Base-by-base conservation (phyloP, 2,888 invertebrate species). In the Cenopis cana region DNA sequence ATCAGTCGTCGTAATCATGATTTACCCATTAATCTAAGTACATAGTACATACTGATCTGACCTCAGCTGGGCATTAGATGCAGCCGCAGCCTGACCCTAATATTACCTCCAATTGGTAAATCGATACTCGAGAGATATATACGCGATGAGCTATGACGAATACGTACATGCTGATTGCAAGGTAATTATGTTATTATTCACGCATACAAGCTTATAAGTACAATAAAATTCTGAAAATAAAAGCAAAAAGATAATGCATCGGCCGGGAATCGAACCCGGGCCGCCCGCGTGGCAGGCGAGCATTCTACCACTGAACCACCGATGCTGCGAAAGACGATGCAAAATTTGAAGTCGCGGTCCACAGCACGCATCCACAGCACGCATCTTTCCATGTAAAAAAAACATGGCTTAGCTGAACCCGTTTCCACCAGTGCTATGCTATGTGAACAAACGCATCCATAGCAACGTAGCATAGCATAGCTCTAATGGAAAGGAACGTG, bases 231-330 rank as follows among this genome's bases (percentile, higher is more conserved):
- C n/a, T n/a, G n/a, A 10, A 1, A 24, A 46, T 64, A 46, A 71
- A 56, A 54, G 76, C 54, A 72, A 70, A 76, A 74, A 73, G 9
- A 46, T 24, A 9, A 0, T 78, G 77, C 78, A 79, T 81, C 81
- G 79, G 78, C 77, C 77, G 77, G 77, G 78, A 79, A 81, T 79
- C 73, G 90, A 90, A 91, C 90, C 90, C 90, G 91, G 90, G 89
- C 87, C 90, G 90, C 90, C 91, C 90, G 90, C 90, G 90, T 91
- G 91, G 91, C 90, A 91, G 90, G 91, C 91, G 90, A 91, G 91
- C 89, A 73, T 73, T 73, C 73, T 73, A 73, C 73, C 73, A 73
- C 73, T 79, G 79, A 79, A 81, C 81, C 81, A 77, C 77, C 77
- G 75, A 74, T 78, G 72, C 56, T 71, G 41, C 5, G 4, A 9